Conservation (phyloP, 1,140 invertebrate species). For the Drosophila tani region DNA sequence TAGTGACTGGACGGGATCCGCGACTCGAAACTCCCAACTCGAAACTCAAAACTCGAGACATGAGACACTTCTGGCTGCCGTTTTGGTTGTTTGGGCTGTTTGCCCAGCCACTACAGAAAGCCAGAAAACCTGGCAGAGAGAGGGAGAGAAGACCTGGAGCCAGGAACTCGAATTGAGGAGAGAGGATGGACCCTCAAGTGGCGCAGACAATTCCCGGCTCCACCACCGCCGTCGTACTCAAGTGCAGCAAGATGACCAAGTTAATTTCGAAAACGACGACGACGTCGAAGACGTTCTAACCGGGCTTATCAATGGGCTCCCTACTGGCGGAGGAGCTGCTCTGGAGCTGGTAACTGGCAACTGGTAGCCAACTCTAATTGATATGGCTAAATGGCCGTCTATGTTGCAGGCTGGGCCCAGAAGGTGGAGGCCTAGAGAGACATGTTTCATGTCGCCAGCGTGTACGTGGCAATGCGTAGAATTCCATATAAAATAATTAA, state of each 20-base stretch:
- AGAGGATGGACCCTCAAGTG: conserved; percentile 48
- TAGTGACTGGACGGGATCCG: conserved; percentile 73
- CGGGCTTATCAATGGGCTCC: conserved; percentile 65
- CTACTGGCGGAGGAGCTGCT: neutral
- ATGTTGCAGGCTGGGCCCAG: conserved; percentile 54
- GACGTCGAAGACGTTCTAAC: conserved; percentile 6
- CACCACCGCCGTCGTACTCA: conserved; percentile 49
- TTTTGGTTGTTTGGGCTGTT: conserved; percentile 77
- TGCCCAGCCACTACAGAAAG: conserved; percentile 73
- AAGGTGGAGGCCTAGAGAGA: conserved; percentile 57
- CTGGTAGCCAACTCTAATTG: conserved; percentile 68
- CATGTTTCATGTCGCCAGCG: conserved; percentile 83
- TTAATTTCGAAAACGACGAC: conserved; percentile 66
- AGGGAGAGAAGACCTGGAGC: conserved; percentile 33
- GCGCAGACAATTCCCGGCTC: conserved; percentile 61
- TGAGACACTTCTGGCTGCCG: conserved; percentile 78
- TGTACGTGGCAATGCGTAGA: conserved; percentile 84
- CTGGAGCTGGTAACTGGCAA: conserved; percentile 23
- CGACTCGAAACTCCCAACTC: conserved; percentile 32
- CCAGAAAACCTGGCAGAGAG: conserved; percentile 44
- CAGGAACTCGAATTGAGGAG: conserved; percentile 20
- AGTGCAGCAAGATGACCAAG: conserved; percentile 81
- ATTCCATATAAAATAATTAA: conserved; percentile 85
- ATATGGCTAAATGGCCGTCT: conserved; percentile 81
- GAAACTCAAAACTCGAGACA: conserved; percentile 57